Evolutionary conservation across 2,797 vertebrate genomes (phyloP).

Genomic region (Erethizon dorsatum): DNA sequence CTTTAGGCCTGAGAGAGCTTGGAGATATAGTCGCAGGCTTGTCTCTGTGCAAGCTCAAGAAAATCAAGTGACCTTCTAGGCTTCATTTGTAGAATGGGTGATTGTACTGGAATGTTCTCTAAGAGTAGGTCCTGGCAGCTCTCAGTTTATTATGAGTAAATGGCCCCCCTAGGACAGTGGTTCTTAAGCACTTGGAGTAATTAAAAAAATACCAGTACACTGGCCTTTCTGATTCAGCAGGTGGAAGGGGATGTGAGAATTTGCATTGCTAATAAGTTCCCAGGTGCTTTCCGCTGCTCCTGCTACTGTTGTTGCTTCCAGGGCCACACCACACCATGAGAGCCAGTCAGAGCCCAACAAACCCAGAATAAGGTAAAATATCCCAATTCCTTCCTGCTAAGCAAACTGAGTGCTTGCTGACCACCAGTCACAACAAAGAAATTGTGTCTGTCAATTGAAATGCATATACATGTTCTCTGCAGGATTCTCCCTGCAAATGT

Average conservation of each 20-base stretch:
- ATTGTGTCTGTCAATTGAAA: background rate
- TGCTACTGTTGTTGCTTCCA: background rate
- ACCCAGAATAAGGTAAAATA: constrained; percentile 26
- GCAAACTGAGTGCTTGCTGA: background rate
- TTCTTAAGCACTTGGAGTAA: background rate
- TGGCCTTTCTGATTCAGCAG: background rate
- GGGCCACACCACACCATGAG: background rate
- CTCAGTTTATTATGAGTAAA: background rate
- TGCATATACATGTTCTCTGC: background rate
- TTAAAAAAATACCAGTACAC: background rate
- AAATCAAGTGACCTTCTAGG: background rate
- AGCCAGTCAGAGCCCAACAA: background rate
- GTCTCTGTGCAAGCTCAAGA: background rate
- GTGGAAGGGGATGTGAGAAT: background rate
- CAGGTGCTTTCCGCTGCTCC: background rate
- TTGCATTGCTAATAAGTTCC: constrained; percentile 27
- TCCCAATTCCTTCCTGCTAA: background rate
- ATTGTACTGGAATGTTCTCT: background rate
- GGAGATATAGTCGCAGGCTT: background rate
- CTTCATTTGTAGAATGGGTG: background rate
- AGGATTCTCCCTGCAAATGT: background rate
- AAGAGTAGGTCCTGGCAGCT: background rate
- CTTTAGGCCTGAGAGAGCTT: background rate
- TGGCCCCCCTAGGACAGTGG: background rate
- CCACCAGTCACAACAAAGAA: background rate